Evolutionary conservation across 2,113 vertebrate species (phyloP).

Genomic region (Gymnocephalus cernua): DNA sequence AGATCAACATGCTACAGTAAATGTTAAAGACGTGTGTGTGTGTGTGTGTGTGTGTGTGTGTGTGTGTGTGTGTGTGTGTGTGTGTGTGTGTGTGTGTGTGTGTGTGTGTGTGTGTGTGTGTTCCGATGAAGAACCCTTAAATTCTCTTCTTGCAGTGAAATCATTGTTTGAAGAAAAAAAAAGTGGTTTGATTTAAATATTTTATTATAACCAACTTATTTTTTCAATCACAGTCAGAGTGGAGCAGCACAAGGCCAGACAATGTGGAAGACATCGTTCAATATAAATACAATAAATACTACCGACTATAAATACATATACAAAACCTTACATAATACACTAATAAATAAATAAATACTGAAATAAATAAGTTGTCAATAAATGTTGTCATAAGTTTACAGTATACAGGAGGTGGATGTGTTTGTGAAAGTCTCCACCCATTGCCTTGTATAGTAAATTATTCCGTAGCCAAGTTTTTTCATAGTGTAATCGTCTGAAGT

Average conservation of each 20-base stretch:
- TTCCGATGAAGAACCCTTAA: neutral
- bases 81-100: neutral
- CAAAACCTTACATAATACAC: constrained; percentile 14
- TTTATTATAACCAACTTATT: constrained; percentile 11
- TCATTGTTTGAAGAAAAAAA: neutral
- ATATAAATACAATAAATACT: constrained; percentile 37
- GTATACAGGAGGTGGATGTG: neutral
- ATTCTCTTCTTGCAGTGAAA: neutral
- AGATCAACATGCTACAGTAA: too few species aligned
- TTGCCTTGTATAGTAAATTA: constrained; percentile 24
- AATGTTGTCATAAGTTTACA: neutral
- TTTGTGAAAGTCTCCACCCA: constrained; percentile 46
- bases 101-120: neutral
- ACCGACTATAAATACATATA: neutral
- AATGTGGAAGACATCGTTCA: neutral
- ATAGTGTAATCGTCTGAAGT: rapidly evolving
- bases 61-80: neutral
- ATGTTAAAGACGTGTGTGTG: too few species aligned
- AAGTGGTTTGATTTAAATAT: neutral
- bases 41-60: constrained; percentile 1
- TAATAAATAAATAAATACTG: neutral
- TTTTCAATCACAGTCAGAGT: neutral
- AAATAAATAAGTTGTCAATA: neutral
- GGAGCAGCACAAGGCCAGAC: neutral
- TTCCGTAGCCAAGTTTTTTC: constrained; percentile 1